Evolutionary conservation across 1,140 invertebrate species (phyloP), one percentile per base, ranked within the genome.

Genomic region (Epicauta chinensis): DNA sequence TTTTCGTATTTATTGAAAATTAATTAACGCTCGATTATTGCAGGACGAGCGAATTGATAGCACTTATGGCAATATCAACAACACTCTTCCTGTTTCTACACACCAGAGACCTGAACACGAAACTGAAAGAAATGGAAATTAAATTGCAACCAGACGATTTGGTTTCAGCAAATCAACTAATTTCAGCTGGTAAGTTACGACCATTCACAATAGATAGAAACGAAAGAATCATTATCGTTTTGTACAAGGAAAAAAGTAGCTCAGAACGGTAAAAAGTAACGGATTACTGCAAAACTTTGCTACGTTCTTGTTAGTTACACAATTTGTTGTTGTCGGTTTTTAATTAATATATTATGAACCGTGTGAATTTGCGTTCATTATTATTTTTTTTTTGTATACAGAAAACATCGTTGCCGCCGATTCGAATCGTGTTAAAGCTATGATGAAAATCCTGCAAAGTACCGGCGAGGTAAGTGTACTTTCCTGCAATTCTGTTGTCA

Each of bases 51-150:
- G 86, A 89, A 71, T 73, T 89, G 60, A 80, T 89, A 47, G 87
- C 87, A 13, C 68, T 89, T 53, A 73, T 89, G 56, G 86, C 86
- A 7, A 80, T 89, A 36, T 88, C 86, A 35, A 86, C 83, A 58
- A 88, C 86, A 10, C 72, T 89, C 47, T 89, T 89, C 69, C 78
- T 89, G 56, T 88, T 89, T 66, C 74, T 89, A 41, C 87, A 89
- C 74, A 89, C 87, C 36, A 75, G 86, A 60, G 86, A 87, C 65
- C 70, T 89, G 37, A 86, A 84, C 70, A 84, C 82, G 39, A 81
- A 82, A 68, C 73, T 89, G 43, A 80, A 77, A 48, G 81, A 86
- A 65, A 88, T 89, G 82, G 81, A 89, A 72, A 78, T 84, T 16
- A 77, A 78, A 61, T 75, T 88, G 16, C 84, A 87, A 60, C 81